Evolutionary conservation across 2,113 vertebrate species (phyloP).

Genomic region (Microcebus ravelobensis): DNA sequence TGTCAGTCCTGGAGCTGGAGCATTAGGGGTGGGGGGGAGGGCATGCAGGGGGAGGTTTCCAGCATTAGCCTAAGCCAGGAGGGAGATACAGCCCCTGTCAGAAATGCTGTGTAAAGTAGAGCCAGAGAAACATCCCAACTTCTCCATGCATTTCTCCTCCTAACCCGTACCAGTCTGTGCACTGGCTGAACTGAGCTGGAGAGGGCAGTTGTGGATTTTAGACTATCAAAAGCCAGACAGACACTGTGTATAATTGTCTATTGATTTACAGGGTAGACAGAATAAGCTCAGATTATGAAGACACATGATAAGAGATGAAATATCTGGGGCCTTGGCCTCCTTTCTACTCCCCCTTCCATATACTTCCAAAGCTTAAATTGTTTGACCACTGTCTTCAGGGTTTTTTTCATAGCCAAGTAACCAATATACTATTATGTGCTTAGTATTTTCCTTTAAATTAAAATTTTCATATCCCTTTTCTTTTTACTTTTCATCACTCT

Average conservation of each 20-base stretch:
- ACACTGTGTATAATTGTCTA: neutral
- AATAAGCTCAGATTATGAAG: neutral
- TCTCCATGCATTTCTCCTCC: neutral
- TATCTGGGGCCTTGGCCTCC: neutral
- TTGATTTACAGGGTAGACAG: neutral
- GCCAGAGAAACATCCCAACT: neutral
- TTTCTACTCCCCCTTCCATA: neutral
- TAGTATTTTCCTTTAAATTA: neutral
- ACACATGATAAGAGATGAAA: neutral
- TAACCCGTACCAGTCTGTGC: neutral
- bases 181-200: neutral
- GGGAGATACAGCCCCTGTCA: neutral
- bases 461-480: neutral
- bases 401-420: neutral
- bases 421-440: neutral
- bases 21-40: no score
- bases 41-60: neutral
- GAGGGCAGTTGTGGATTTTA: neutral
- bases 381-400: neutral
- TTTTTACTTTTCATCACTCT: neutral
- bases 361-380: neutral
- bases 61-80: neutral
- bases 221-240: neutral
- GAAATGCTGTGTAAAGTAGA: neutral
- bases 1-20: neutral